These are phyloP conservation scores for Rhagonycha fulva DNA, from an alignment of 2,888 invertebrate genomes.

Conservation along the genomic window DNA sequence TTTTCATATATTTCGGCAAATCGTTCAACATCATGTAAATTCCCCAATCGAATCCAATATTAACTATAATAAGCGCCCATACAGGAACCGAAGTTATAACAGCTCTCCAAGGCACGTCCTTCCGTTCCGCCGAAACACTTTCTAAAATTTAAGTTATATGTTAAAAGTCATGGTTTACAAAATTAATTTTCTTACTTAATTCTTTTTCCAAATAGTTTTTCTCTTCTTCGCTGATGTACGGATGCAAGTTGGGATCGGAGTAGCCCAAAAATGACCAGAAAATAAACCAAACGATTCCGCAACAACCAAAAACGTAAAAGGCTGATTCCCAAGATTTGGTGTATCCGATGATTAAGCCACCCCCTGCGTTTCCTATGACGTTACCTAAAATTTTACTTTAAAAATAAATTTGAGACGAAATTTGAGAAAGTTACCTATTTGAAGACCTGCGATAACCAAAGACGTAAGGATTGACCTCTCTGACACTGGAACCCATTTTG, in stretches of 20 bases:
- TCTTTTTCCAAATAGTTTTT: constrained; percentile 68
- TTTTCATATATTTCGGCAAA: constrained; percentile 58
- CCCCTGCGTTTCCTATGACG: neutral
- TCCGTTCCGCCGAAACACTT: neutral
- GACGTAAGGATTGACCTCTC: constrained; percentile 32
- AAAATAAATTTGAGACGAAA: neutral
- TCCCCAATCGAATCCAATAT: constrained; percentile 80
- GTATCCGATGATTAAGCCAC: constrained; percentile 69
- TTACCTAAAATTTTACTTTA: neutral
- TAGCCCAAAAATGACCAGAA: constrained; percentile 54
- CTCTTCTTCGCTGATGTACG: constrained; percentile 73
- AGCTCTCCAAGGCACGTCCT: constrained; percentile 71
- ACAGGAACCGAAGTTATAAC: constrained; percentile 74
- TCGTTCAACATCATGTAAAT: constrained; percentile 87
- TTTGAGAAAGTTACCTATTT: neutral
- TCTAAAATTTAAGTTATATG: neutral
- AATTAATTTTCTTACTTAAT: constrained; percentile 54
- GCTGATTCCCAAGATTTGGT: constrained; percentile 74
- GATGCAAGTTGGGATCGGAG: constrained; percentile 70
- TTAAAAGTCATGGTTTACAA: neutral
- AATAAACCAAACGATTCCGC: constrained; percentile 72
- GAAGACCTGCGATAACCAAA: constrained; percentile 30
- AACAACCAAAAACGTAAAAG: constrained; percentile 79
- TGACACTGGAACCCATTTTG: constrained; percentile 34
- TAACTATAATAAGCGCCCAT: constrained; percentile 75